phyloP scores from a whole-genome alignment of 2,113 vertebrate genomes.

The Nycticorax nycticorax region DNA sequence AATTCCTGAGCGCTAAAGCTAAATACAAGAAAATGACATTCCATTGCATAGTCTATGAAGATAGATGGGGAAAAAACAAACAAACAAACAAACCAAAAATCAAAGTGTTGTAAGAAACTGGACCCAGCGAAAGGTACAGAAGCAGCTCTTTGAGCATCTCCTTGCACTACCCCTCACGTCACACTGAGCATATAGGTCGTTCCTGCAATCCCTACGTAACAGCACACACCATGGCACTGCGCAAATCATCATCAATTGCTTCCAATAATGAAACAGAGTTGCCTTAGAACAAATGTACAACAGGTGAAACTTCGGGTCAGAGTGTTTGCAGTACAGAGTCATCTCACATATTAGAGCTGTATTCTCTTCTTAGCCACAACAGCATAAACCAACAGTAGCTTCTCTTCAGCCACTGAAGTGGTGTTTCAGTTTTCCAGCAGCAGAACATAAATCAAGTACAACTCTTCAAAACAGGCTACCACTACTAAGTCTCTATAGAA shows the following conservation, averaged over 20 bases:
- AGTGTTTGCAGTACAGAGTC: neutral
- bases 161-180: neutral
- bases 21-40: neutral
- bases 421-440: neutral
- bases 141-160: neutral
- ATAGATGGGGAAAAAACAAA: neutral
- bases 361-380: neutral
- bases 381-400: neutral
- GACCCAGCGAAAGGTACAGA: neutral
- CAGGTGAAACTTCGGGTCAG: neutral
- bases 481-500: neutral
- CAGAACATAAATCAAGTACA: neutral
- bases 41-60: neutral
- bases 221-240: too few relatives aligned
- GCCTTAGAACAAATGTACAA: neutral
- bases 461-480: neutral
- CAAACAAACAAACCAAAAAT: neutral
- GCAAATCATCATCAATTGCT: neutral
- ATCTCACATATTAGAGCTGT: neutral
- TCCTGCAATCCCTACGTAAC: neutral
- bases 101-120: neutral
- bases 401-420: neutral
- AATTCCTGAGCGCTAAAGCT: slow-evolving; percentile 15
- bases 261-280: neutral
- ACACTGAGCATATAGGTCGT: neutral